phyloP scores from a whole-genome alignment of 1,140 invertebrate species.

The Theocolax elegans region DNA sequence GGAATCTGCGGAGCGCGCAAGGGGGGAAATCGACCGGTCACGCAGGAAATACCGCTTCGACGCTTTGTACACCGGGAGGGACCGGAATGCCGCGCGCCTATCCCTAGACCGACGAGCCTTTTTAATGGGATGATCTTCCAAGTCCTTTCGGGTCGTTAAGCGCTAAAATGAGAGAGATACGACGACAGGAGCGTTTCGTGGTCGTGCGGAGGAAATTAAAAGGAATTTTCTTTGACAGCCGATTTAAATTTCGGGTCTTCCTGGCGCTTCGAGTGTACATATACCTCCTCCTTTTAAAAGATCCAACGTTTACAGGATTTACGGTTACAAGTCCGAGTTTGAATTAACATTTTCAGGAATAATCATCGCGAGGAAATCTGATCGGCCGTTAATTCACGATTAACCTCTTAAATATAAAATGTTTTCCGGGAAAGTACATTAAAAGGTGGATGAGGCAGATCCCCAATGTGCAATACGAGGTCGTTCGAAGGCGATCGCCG shows the following conservation, averaged over 20 bases:
- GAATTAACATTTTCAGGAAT: too few species aligned
- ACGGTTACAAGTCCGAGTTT: too few species aligned
- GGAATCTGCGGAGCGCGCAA: constrained; percentile 28
- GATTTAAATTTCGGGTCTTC: background rate
- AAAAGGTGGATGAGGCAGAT: too few species aligned
- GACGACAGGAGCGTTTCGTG: background rate
- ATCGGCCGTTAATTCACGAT: too few species aligned
- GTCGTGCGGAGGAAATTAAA: background rate
- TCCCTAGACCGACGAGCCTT: background rate
- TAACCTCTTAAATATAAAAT: constrained; percentile 4
- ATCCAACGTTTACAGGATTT: too few species aligned
- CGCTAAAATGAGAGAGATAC: background rate
- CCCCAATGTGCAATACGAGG: background rate
- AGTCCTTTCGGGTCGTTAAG: constrained; percentile 4
- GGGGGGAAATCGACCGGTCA: constrained; percentile 24
- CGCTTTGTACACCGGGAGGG: background rate
- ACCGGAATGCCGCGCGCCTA: background rate
- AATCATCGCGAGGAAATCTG: too few species aligned
- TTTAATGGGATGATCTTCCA: constrained; percentile 29
- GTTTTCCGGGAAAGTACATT: too few species aligned
- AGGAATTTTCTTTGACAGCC: constrained; percentile 7
- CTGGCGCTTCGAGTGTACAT: too few species aligned
- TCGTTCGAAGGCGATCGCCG: constrained; percentile 7
- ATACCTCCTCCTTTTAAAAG: too few species aligned
- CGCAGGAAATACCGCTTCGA: constrained; percentile 46